Evolutionary conservation across 2,113 vertebrate genomes (phyloP).

Genomic region (Halcyon malimbica): DNA sequence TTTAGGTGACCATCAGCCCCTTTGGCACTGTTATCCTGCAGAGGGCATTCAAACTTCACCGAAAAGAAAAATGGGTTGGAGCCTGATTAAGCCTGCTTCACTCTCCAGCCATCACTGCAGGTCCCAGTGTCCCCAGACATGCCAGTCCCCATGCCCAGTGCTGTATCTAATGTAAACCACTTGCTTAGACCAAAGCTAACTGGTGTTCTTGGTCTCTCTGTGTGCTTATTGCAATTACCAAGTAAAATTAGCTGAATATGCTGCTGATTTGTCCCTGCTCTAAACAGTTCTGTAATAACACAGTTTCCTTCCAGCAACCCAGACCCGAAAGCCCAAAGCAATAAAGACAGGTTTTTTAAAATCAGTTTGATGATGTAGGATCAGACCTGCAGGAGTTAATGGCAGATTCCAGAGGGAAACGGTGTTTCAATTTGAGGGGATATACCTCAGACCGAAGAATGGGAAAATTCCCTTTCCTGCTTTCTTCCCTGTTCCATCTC

Average conservation of each 20-base stretch:
- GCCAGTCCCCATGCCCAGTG: accelerated
- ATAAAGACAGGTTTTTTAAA: neutral
- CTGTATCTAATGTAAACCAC: neutral
- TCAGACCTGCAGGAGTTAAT: neutral
- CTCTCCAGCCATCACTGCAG: neutral
- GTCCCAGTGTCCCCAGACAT: neutral
- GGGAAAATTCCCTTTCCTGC: neutral
- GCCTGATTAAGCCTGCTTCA: neutral
- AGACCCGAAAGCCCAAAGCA: neutral
- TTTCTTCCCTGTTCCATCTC: neutral
- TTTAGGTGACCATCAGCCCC: neutral
- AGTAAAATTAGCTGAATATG: neutral
- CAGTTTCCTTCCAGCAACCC: neutral
- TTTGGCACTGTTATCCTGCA: conserved; percentile 40
- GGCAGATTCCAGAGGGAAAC: neutral
- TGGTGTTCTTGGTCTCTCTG: neutral
- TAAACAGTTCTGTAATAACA: neutral
- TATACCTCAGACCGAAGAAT: neutral
- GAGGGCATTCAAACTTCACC: conserved; percentile 60
- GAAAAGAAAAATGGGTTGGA: neutral
- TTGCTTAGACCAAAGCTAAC: neutral
- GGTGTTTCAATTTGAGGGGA: neutral
- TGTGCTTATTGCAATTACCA: neutral
- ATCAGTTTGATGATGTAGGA: neutral
- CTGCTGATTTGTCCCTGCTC: neutral